Conservation (phyloP, 2,113 vertebrate genomes). For the Tetrax tetrax region DNA sequence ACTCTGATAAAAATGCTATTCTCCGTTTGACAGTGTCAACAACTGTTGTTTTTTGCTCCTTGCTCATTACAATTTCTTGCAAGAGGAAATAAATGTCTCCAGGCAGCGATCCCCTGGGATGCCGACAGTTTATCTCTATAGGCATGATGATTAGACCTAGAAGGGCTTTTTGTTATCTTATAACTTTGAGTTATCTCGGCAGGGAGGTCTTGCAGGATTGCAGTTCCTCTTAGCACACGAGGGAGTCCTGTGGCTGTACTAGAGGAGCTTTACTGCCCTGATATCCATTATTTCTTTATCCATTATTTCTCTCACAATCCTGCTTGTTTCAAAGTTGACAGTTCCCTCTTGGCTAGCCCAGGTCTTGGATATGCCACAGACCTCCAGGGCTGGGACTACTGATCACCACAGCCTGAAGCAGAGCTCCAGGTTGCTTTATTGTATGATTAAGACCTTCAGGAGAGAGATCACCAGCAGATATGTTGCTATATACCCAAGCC, state of each 20-base stretch:
- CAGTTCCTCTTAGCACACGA: background rate
- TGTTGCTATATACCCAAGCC: background rate
- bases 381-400: background rate
- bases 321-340: background rate
- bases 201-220: background rate
- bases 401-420: fast-evolving
- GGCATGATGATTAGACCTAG: background rate
- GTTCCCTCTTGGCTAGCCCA: background rate
- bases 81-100: background rate
- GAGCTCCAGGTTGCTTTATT: background rate
- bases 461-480: background rate
- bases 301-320: background rate
- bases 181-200: background rate
- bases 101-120: background rate
- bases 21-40: background rate
- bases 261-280: background rate
- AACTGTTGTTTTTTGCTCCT: background rate
- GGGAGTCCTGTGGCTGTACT: background rate
- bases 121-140: background rate
- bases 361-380: background rate
- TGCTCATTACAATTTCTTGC: background rate
- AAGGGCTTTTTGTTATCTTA: background rate
- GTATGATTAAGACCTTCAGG: background rate
- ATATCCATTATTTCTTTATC: background rate
- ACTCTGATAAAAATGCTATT: background rate